Percentiles rank a stretch among this genome's conserved stretches.
phyloP scores from a whole-genome alignment of 2,113 vertebrate species.

The Spilogale gracilis region DNA sequence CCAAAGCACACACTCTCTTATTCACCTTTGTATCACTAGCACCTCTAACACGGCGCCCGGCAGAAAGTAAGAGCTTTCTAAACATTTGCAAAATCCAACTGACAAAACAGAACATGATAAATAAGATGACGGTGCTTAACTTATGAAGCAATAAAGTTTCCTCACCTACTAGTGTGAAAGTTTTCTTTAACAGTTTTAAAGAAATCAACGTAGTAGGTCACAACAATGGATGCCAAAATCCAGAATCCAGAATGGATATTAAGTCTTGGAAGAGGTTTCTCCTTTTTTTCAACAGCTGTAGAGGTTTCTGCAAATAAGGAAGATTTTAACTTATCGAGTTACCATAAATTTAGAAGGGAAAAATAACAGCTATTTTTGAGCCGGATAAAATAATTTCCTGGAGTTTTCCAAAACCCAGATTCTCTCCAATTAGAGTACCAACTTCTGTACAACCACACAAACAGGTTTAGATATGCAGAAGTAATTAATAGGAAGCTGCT shows the following conservation, averaged over 20 bases:
- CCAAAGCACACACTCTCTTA: not conserved
- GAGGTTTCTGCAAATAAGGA: constrained; percentile 87
- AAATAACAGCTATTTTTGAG: not conserved
- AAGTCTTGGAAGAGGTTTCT: constrained; percentile 91
- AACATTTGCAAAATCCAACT: not conserved
- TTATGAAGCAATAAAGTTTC: not conserved
- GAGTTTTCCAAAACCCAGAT: not conserved
- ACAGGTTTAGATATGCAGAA: not conserved
- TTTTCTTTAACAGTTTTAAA: constrained; percentile 90
- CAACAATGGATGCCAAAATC: constrained; percentile 92
- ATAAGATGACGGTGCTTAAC: not conserved
- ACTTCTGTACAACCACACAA: not conserved
- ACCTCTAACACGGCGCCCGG: not conserved
- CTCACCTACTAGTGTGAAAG: constrained; percentile 93
- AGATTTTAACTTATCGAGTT: constrained; percentile 23
- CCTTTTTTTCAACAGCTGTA: constrained; percentile 88
- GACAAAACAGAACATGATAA: not conserved
- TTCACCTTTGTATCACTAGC: not conserved
- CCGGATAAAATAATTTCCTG: not conserved
- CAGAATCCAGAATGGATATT: constrained; percentile 97
- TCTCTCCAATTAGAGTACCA: not conserved
- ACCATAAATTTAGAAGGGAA: not conserved
- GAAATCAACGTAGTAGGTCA: constrained; percentile 97
- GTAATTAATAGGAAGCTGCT: not conserved
- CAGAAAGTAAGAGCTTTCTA: not conserved